Percentiles rank a stretch among this genome's conserved stretches.
phyloP scores from a whole-genome alignment of 2,113 vertebrate genomes.

The Thunnus maccoyii region DNA sequence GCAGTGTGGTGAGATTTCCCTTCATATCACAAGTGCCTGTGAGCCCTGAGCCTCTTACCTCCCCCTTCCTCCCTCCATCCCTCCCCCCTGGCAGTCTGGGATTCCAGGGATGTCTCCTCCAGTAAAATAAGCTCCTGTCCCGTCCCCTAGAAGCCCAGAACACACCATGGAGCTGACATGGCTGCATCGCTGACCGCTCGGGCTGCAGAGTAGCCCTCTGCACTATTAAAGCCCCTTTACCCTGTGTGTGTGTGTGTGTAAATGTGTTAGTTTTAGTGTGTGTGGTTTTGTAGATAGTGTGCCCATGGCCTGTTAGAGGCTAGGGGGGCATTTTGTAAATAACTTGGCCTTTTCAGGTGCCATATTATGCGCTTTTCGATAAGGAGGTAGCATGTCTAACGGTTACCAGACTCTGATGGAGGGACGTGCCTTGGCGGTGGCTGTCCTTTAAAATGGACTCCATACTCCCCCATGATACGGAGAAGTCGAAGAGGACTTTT shows the following conservation, averaged over 20 bases:
- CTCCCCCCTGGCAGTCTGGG: constrained; percentile 81
- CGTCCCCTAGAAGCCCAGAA: constrained; percentile 68
- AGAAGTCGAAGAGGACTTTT: constrained; percentile 44
- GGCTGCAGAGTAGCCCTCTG: constrained; percentile 79
- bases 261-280: constrained; percentile 60
- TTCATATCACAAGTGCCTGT: constrained; percentile 88
- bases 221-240: constrained; percentile 49
- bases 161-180: constrained; percentile 79
- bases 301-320: constrained; percentile 20
- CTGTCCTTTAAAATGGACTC: constrained; percentile 58
- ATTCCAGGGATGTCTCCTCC: constrained; percentile 92
- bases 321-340: constrained; percentile 45
- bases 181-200: constrained; percentile 72
- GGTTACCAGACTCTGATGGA: constrained; percentile 58
- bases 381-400: constrained; percentile 54
- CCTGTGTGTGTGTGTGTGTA: constrained; percentile 21
- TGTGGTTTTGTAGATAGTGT: constrained; percentile 47
- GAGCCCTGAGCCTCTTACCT: constrained; percentile 72
- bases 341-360: constrained; percentile 5
- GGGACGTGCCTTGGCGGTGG: constrained; percentile 37
- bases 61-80: constrained; percentile 16
- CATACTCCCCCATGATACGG: constrained; percentile 29
- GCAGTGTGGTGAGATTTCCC: constrained; percentile 82
- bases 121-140: constrained; percentile 88
- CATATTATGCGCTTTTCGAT: constrained; percentile 35